Conservation (phyloP, 1,140 invertebrate genomes). For the Atta colombica region DNA sequence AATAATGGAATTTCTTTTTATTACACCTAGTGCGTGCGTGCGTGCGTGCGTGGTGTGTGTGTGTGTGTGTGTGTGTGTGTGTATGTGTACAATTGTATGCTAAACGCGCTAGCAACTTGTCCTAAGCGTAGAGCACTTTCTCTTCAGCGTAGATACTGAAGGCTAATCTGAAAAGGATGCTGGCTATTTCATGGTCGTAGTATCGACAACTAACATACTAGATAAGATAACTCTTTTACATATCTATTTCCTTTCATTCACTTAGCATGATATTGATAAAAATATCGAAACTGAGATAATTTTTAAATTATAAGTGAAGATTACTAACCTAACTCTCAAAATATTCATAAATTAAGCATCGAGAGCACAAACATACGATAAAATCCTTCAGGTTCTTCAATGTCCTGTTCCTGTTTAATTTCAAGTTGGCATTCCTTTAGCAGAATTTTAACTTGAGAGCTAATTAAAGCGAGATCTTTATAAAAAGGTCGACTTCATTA, state of each 20-base stretch:
- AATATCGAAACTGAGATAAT: background rate
- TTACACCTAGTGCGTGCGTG: no score
- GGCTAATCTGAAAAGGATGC: slow-evolving; percentile 33
- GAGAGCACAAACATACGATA: background rate
- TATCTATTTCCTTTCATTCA: background rate
- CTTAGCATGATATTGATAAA: background rate
- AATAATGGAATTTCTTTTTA: no score
- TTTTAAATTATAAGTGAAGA: background rate
- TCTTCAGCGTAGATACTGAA: slow-evolving; percentile 33
- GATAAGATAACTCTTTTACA: background rate
- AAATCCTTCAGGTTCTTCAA: background rate
- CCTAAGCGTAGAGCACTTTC: slow-evolving; percentile 42
- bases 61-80: no score
- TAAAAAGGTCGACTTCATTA: background rate
- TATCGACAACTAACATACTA: slow-evolving; percentile 34
- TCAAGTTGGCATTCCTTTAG: background rate
- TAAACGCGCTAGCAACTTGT: slow-evolving; percentile 7
- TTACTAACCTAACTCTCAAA: background rate
- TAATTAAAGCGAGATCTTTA: background rate
- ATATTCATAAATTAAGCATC: background rate
- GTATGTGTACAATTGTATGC: background rate
- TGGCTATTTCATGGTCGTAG: slow-evolving; percentile 34
- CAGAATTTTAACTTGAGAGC: background rate
- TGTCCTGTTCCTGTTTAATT: background rate
- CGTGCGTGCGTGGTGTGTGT: no score